These are phyloP conservation scores for Mus spicilegus DNA, from an alignment of 2,113 vertebrate genomes.

Conservation along the genomic window DNA sequence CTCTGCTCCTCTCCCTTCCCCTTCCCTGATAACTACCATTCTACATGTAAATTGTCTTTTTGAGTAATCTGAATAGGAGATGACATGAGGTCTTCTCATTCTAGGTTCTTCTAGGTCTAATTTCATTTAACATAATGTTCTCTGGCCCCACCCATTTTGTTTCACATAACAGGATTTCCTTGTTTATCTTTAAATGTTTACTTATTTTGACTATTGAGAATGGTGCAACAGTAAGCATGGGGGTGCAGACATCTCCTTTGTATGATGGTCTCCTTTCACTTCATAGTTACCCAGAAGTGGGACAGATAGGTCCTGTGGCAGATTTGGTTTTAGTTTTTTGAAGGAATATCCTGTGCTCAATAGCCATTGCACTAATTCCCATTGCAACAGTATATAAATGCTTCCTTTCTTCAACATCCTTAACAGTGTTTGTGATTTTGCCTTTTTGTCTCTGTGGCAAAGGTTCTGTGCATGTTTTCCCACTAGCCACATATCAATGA, in stretches of 20 bases:
- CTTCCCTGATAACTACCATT: not conserved
- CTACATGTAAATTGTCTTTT: not conserved
- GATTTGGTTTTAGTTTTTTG: not conserved
- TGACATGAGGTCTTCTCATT: not conserved
- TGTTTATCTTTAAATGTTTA: not conserved
- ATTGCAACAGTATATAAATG: not conserved
- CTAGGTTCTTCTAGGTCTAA: not conserved
- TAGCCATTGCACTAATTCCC: not conserved
- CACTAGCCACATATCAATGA: not conserved
- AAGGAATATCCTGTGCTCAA: not conserved
- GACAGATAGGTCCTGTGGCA: not conserved
- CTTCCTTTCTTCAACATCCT: not conserved
- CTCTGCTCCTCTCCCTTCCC: not conserved
- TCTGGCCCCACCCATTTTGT: not conserved
- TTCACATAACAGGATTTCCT: not conserved
- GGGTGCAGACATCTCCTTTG: too few species aligned
- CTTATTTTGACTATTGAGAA: not conserved
- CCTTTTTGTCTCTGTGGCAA: not conserved
- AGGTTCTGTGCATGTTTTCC: not conserved
- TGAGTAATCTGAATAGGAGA: not conserved
- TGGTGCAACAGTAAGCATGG: not conserved
- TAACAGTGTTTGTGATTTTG: not conserved
- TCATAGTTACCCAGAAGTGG: not conserved
- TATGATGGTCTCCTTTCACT: not conserved
- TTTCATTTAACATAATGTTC: not conserved